These are phyloP conservation scores for Spicauda simplicius DNA, from an alignment of 2,888 invertebrate genomes.

Conservation along the genomic window DNA sequence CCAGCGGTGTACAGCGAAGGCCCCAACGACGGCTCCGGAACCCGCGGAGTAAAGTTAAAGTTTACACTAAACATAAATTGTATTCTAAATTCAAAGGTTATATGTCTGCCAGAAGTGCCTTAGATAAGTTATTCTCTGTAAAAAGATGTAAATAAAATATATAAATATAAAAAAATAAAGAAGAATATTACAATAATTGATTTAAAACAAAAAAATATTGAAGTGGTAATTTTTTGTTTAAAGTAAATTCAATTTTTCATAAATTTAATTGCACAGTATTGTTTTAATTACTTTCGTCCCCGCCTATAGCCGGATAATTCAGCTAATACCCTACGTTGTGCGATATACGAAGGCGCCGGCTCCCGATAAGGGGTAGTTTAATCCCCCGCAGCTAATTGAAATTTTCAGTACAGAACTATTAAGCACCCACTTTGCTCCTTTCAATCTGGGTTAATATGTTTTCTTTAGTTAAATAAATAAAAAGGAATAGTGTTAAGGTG, in stretches of 20 bases:
- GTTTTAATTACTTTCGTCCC: conserved; percentile 8
- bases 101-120: no score
- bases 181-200: no score
- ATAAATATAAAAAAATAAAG: no score
- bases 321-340: conserved; percentile 17
- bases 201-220: no score
- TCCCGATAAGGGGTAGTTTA: conserved; percentile 9
- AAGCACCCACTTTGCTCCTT: conserved; percentile 19
- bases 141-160: no score
- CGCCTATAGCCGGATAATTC: conserved; percentile 18
- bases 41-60: no score
- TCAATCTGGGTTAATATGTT: conserved; percentile 13
- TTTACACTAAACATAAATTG: no score
- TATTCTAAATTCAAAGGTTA: no score
- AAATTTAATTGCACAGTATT: conserved; percentile 3
- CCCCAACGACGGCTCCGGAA: conserved; percentile 69
- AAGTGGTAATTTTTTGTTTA: no score
- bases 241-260: not conserved
- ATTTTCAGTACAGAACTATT: conserved; percentile 28
- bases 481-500: not conserved
- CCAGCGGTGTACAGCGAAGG: conserved; percentile 79
- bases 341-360: conserved; percentile 17
- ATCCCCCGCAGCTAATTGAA: conserved; percentile 30
- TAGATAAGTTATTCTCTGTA: no score
- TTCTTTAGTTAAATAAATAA: conserved; percentile 1